Evolutionary conservation across 2,113 vertebrate species (phyloP).

Genomic region (Bubo bubo): DNA sequence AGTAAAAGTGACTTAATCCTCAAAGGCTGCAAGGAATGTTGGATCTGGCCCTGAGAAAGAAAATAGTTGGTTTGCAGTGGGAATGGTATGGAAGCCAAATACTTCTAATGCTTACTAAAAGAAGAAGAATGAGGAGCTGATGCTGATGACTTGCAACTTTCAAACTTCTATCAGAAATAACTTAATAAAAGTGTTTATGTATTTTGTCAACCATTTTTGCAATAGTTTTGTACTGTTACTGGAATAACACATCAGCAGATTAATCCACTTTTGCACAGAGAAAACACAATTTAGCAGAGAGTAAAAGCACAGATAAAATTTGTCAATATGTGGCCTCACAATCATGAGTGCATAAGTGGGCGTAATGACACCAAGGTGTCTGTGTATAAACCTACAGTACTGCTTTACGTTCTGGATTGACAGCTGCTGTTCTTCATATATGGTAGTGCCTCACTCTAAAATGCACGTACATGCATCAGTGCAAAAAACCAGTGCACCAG

Average conservation of each 20-base stretch:
- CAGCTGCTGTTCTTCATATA: accelerated
- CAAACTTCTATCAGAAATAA: neutral
- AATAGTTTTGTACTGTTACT: neutral
- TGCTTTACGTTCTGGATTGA: neutral
- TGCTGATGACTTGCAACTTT: neutral
- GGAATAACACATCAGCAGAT: neutral
- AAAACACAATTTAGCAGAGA: neutral
- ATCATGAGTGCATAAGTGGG: neutral
- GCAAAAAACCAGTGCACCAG: neutral
- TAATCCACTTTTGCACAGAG: neutral
- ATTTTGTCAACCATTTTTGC: neutral
- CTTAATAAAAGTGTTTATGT: neutral
- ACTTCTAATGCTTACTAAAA: constrained; percentile 49
- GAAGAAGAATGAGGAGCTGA: constrained; percentile 33
- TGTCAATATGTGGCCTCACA: neutral
- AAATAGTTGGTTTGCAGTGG: constrained; percentile 52
- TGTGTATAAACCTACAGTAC: accelerated
- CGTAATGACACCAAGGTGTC: accelerated
- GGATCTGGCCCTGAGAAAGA: constrained; percentile 41
- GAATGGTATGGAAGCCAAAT: constrained; percentile 59
- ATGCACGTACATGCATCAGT: accelerated
- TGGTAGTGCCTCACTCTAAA: no score
- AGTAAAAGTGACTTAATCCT: constrained; percentile 60
- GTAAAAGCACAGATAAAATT: neutral
- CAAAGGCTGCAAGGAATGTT: constrained; percentile 45